Evolutionary conservation across 2,113 vertebrate species (phyloP).

Genomic region (Petrocephalus microphthalmus): DNA sequence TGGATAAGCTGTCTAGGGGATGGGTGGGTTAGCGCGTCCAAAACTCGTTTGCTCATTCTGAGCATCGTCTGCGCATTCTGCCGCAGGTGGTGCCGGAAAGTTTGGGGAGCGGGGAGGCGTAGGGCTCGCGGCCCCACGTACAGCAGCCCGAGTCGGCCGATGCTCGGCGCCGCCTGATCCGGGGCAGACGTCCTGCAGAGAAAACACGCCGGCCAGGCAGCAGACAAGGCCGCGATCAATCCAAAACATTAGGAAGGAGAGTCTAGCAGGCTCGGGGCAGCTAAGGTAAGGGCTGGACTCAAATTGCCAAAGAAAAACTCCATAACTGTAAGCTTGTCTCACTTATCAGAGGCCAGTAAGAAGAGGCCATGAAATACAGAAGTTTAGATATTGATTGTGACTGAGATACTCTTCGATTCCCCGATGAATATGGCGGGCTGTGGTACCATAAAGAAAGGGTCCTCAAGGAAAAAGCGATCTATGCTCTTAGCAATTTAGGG

Average conservation of each 20-base stretch:
- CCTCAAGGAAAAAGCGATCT: background rate
- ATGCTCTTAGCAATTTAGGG: background rate
- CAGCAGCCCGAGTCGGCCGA: background rate
- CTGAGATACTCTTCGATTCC: background rate
- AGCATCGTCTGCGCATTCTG: background rate
- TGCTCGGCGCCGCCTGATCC: background rate
- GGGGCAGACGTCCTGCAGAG: background rate
- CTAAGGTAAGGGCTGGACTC: background rate
- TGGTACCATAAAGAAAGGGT: background rate
- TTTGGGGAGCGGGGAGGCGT: background rate
- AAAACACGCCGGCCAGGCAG: background rate
- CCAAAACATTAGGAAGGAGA: background rate
- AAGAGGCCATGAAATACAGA: background rate
- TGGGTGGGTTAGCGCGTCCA: background rate
- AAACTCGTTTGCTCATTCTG: background rate
- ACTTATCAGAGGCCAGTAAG: background rate
- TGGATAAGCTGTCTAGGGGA: background rate
- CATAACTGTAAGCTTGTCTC: background rate
- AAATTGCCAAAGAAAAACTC: background rate
- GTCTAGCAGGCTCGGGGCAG: background rate
- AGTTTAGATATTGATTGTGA: background rate
- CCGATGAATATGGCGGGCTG: background rate
- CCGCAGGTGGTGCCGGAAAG: background rate
- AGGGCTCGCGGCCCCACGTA: background rate
- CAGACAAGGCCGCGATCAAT: background rate